A percentile compares a stretch with the other conserved stretches of the same genome.
These are phyloP conservation scores for Phrynocephalus versicolor DNA, from an alignment of 2,113 vertebrate species.

Conservation along the genomic window DNA sequence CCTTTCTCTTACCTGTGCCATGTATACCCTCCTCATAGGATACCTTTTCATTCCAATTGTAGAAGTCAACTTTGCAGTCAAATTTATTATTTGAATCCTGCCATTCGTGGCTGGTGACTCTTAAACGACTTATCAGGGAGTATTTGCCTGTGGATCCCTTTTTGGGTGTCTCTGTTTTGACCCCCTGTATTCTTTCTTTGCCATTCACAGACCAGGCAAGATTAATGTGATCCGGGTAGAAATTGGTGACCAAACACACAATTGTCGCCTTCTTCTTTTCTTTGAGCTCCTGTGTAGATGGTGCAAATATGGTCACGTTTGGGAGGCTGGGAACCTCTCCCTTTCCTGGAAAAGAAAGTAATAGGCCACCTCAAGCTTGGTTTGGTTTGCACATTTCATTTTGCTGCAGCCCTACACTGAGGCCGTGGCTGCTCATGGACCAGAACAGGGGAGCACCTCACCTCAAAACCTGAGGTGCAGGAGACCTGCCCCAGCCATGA, in stretches of 20 bases:
- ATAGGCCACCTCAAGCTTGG: background rate
- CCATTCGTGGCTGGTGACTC: conserved; percentile 71
- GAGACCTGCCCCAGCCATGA: no score
- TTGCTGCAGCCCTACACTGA: no score
- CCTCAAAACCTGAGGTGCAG: no score
- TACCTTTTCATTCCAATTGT: rapidly evolving
- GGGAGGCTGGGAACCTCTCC: background rate
- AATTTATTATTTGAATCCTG: conserved; percentile 60
- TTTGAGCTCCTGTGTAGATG: conserved; percentile 74
- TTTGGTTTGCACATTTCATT: background rate
- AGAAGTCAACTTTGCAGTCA: conserved; percentile 75
- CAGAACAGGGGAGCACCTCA: no score
- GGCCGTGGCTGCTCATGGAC: no score
- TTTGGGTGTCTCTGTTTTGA: conserved; percentile 73
- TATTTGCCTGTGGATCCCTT: background rate
- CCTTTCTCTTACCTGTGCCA: conserved; percentile 36
- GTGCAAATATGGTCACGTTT: conserved; percentile 72
- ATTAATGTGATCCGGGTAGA: conserved; percentile 87
- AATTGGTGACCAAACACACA: conserved; percentile 82
- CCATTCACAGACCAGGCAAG: conserved; percentile 78
- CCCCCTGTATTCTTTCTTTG: rapidly evolving
- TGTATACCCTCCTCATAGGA: rapidly evolving
- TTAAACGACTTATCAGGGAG: conserved; percentile 83
- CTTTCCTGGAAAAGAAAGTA: conserved; percentile 61
- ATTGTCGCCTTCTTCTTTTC: conserved; percentile 76